A percentile compares a stretch with the other conserved stretches of the same genome.
These are phyloP conservation scores for Brachypteracias leptosomus DNA, from an alignment of 2,113 vertebrate species.

Conservation along the genomic window DNA sequence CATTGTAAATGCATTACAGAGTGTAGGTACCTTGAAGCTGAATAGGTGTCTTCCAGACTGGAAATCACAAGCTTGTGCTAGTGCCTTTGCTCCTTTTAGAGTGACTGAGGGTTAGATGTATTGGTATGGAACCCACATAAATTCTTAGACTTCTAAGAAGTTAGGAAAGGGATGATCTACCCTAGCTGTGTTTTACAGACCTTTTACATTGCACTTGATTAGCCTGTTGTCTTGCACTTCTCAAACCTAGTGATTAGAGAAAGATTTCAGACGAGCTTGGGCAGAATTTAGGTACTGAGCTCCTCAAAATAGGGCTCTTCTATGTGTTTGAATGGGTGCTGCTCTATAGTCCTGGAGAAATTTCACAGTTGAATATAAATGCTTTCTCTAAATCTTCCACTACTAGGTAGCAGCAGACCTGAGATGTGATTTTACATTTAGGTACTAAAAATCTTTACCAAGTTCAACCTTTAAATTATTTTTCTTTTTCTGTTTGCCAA, in stretches of 20 bases:
- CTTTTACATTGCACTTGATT: background rate
- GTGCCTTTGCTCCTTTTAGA: background rate
- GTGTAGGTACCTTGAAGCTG: background rate
- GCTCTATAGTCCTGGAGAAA: background rate
- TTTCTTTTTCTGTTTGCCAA: background rate
- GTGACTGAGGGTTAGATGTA: background rate
- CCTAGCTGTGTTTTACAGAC: background rate
- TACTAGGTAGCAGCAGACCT: background rate
- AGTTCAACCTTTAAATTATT: background rate
- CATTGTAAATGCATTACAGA: background rate
- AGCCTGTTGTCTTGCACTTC: background rate
- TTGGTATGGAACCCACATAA: background rate
- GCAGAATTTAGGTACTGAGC: background rate
- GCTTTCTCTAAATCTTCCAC: background rate
- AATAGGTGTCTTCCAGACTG: background rate
- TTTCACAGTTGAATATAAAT: background rate
- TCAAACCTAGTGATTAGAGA: background rate
- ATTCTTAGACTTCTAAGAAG: background rate
- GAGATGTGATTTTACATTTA: background rate
- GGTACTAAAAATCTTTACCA: background rate
- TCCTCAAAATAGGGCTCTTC: background rate
- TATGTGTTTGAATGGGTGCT: background rate
- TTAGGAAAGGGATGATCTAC: background rate
- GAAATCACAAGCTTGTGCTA: background rate
- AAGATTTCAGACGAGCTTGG: background rate